Evolutionary conservation across 2,113 vertebrate genomes (phyloP), one percentile per base, ranked within the genome.

Genomic region (Lycaon pictus): DNA sequence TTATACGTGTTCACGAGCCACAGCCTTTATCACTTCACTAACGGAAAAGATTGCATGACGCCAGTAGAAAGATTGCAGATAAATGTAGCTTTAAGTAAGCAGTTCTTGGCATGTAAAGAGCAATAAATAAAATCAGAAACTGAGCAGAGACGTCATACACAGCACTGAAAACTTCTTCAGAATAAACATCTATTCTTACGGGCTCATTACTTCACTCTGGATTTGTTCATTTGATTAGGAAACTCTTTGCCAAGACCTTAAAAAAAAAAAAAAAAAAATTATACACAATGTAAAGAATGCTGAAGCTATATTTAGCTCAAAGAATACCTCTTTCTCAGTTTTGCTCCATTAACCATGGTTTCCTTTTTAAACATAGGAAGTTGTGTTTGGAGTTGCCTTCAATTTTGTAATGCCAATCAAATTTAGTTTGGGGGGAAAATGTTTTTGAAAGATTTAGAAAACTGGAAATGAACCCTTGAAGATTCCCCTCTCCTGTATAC

Each of bases 61-160:
- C 27, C 5, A 95, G 96, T 89, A 96, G 81, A 91, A 35, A 79
- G 82, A n/a, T 1, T 89, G 87, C 55, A 97, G 88, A 94, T 93
- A 93, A 93, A 72, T 4, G 5, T 55, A 81, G 27, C 63, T 92
- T n/a, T 69, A 96, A 3, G 0, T 51, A 96, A 88, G 93, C 88
- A 27, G 12, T 82, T 96, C 60, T 86, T 98, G 91, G 56, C 77
- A 96, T 92, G 63, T 92, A 74, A 94, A 93, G 3, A 63, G 79
- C 89, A 60, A 90, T 93, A 96, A 97, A 96, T 90, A 37, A 96
- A 96, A 97, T 87, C 37, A 93, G 62, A 96, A 97, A 95, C 85
- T 37, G 37, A 69, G 82, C 72, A 90, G 81, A 96, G 16, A 94
- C 96, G 83, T 93, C 10, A 80, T 19, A 4, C 0, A 37, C 79